These are phyloP conservation scores for Gobio occitaniae DNA, from an alignment of 2,797 vertebrate species.

Conservation along the genomic window DNA sequence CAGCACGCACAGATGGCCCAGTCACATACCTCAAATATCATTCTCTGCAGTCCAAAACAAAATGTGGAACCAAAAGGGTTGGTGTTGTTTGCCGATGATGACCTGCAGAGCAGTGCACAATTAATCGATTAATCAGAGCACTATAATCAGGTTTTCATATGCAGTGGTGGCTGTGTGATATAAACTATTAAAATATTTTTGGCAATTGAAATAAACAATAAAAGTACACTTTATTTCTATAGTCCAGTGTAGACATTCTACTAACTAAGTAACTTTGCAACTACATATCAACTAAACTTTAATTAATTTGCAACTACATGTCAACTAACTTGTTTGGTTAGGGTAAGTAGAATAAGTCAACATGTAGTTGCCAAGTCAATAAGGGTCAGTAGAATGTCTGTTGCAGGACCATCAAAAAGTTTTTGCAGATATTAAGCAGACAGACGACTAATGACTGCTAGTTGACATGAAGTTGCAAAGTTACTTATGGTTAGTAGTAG, in stretches of 20 bases:
- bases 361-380: not conserved
- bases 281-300: not conserved
- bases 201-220: not conserved
- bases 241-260: not conserved
- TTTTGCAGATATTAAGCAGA: not conserved
- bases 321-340: not conserved
- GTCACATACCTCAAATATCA: conserved; percentile 96
- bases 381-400: not conserved
- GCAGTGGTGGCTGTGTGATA: not conserved
- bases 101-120: conserved; percentile 76
- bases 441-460: not conserved
- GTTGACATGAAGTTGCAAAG: not conserved
- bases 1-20: not conserved
- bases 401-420: not conserved
- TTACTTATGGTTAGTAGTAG: not conserved
- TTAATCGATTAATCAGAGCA: conserved; percentile 6
- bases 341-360: not conserved
- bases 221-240: not conserved
- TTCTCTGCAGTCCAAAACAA: conserved; percentile 97
- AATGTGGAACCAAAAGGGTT: conserved; percentile 99
- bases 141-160: not conserved
- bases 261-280: not conserved
- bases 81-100: conserved; percentile 98
- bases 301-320: too few species aligned
- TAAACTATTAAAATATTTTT: not conserved